Percentiles rank a stretch among this genome's conserved stretches.
phyloP scores from a whole-genome alignment of 2,113 vertebrate species.

The Leucopternis melanops region DNA sequence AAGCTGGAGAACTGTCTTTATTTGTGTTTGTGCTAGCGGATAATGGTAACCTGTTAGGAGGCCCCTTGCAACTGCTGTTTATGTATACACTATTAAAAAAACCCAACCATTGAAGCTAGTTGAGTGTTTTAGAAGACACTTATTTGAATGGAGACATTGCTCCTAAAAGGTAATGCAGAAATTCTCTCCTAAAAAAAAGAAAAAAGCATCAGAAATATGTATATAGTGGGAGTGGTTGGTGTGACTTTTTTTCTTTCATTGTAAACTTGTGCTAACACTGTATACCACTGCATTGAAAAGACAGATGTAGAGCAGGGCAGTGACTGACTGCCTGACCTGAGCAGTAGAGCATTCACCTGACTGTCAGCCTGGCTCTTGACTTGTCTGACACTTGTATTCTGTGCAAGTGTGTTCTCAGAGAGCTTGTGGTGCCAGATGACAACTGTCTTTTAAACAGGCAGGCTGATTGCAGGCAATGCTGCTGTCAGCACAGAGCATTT shows the following conservation, averaged over 20 bases:
- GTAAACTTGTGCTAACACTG: rapidly evolving
- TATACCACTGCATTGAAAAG: not conserved
- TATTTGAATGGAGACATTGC: not conserved
- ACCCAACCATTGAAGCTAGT: not conserved
- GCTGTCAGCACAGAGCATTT: not conserved
- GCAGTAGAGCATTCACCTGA: not conserved
- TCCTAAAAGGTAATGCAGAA: not conserved
- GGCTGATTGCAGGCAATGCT: not conserved
- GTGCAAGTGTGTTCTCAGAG: not conserved
- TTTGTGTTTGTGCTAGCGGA: not conserved
- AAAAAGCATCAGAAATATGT: not conserved
- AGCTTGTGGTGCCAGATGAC: not conserved
- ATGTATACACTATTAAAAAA: not conserved
- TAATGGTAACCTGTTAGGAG: not conserved
- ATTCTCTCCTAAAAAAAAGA: not conserved
- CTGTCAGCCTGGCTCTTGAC: not conserved
- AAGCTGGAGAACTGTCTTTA: not conserved
- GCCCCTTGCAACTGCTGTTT: not conserved
- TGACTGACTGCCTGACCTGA: not conserved
- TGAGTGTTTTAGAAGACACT: not conserved
- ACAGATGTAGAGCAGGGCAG: not conserved
- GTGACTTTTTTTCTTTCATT: not conserved
- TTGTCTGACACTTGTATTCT: not conserved
- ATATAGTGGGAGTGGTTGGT: not conserved
- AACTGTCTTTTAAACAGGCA: not conserved